Percentiles rank a stretch among this genome's conserved stretches.
These are phyloP conservation scores for Anorthoa munda DNA, from an alignment of 2,888 invertebrate species.

Conservation along the genomic window DNA sequence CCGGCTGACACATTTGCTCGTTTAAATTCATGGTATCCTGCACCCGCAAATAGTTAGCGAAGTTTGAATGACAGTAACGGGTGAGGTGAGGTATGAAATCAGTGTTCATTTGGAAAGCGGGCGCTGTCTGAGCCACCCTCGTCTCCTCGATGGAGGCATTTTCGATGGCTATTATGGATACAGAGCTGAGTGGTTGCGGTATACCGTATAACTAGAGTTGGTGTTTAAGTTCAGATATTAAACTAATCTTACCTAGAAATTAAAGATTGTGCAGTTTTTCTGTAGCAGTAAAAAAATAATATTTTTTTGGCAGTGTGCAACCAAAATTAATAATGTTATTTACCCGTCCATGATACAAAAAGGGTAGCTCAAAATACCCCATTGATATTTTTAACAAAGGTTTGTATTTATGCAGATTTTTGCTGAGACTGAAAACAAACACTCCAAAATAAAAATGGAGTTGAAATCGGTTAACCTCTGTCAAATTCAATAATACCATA, in stretches of 20 bases:
- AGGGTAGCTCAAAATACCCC: slow-evolving; percentile 3
- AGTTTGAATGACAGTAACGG: slow-evolving; percentile 73
- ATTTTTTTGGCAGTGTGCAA: not conserved
- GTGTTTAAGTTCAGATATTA: slow-evolving; percentile 19
- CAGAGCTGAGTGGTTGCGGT: slow-evolving; percentile 20
- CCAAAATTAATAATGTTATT: not conserved
- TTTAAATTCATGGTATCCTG: slow-evolving; percentile 64
- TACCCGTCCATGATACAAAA: not conserved
- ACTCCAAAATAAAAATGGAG: slow-evolving; percentile 25
- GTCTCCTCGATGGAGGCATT: slow-evolving; percentile 59
- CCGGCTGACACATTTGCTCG: slow-evolving; percentile 58
- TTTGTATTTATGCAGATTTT: not conserved
- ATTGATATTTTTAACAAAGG: slow-evolving; percentile 20
- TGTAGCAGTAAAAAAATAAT: not conserved
- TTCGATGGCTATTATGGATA: slow-evolving; percentile 53
- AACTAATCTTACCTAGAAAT: not conserved
- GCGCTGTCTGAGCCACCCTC: slow-evolving; percentile 62
- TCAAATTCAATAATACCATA: slow-evolving; percentile 27
- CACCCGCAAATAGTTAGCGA: slow-evolving; percentile 70
- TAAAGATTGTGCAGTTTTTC: not conserved
- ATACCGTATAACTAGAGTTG: slow-evolving; percentile 1
- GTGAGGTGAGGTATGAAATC: slow-evolving; percentile 73
- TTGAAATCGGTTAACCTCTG: slow-evolving; percentile 19
- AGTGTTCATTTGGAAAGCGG: slow-evolving; percentile 71
- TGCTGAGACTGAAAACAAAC: not conserved